These are phyloP conservation scores for Globia sparganii DNA, from an alignment of 2,888 invertebrate species.

Conservation along the genomic window DNA sequence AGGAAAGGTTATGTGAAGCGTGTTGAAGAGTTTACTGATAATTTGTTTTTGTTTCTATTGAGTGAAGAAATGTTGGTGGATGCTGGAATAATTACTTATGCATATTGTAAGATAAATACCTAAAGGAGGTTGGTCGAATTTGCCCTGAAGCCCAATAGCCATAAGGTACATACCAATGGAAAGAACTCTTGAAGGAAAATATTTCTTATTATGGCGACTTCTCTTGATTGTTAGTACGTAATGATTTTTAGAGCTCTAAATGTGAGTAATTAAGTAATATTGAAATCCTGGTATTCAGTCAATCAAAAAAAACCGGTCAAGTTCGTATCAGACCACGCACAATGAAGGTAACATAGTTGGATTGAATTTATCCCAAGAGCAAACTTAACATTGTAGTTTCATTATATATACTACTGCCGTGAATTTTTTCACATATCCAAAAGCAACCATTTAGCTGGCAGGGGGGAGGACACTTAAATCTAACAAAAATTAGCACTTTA, in stretches of 20 bases:
- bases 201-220: not conserved
- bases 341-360: no score
- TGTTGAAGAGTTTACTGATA: constrained; percentile 4
- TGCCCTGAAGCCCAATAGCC: not conserved
- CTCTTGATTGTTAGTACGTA: not conserved
- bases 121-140: not conserved
- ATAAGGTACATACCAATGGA: not conserved
- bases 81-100: not conserved
- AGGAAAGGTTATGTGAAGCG: not conserved
- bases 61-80: not conserved
- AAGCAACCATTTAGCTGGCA: no score
- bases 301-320: no score
- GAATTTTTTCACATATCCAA: no score
- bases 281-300: not conserved
- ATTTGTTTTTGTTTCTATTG: not conserved
- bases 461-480: no score
- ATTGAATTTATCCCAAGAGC: no score
- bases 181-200: no score
- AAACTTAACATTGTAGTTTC: no score
- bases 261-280: not conserved
- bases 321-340: no score
- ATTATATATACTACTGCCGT: no score
- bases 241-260: not conserved
- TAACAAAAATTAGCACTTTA: no score
- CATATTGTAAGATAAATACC: not conserved